Evolutionary conservation across 2,888 invertebrate genomes (phyloP).

Genomic region (Platycnemis pennipes): DNA sequence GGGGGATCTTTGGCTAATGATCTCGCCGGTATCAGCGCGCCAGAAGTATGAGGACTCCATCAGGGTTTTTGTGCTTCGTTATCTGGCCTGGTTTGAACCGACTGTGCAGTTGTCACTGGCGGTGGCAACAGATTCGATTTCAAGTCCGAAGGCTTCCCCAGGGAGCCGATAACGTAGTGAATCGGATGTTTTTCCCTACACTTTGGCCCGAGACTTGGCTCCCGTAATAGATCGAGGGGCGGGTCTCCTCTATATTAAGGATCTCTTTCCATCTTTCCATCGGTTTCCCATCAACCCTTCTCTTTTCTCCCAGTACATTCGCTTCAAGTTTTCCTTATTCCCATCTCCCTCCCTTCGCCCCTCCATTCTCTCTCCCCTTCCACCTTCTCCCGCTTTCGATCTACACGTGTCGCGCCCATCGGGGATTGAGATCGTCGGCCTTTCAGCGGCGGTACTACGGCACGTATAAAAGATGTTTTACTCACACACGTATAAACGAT

Average conservation of each 20-base stretch:
- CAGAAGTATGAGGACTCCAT: too few relatives aligned
- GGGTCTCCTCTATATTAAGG: background rate
- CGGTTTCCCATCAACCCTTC: background rate
- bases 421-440: too few relatives aligned
- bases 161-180: background rate
- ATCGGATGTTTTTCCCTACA: background rate
- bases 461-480: background rate
- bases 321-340: background rate
- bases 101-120: background rate
- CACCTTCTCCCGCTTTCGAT: background rate
- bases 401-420: background rate
- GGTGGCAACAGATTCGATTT: background rate
- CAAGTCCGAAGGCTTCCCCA: background rate
- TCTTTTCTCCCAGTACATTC: background rate
- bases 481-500: too few relatives aligned
- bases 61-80: background rate
- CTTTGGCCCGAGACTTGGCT: background rate
- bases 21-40: too few relatives aligned
- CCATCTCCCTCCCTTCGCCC: too few relatives aligned
- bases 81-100: background rate
- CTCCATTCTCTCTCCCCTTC: background rate
- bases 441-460: too few relatives aligned
- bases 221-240: background rate
- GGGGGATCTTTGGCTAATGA: too few relatives aligned
- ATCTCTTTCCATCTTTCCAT: background rate